Evolutionary conservation across 1,140 invertebrate genomes (phyloP).

Genomic region (Eueides isabella): DNA sequence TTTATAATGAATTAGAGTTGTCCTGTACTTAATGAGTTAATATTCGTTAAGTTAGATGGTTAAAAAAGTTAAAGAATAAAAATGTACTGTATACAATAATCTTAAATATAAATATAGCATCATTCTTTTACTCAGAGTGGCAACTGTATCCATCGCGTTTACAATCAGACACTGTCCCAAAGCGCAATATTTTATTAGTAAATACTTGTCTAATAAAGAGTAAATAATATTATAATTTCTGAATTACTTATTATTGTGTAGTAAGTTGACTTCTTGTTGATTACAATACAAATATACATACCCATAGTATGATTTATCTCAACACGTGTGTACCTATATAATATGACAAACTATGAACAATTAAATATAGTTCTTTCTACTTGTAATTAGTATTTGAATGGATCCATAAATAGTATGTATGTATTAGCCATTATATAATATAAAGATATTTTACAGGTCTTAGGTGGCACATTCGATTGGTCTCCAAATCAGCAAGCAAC

Average conservation of each 20-base stretch:
- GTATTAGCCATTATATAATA: background rate
- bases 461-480: constrained; percentile 81
- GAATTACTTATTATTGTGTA: background rate
- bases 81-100: no score
- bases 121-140: no score
- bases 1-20: no score
- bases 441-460: constrained; percentile 6
- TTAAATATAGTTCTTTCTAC: background rate
- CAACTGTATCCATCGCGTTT: no score
- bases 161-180: no score
- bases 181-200: background rate
- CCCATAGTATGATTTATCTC: background rate
- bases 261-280: background rate
- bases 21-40: no score
- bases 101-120: no score
- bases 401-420: background rate
- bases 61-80: no score
- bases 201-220: background rate
- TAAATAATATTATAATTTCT: background rate
- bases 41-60: no score
- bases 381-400: background rate
- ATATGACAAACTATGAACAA: background rate
- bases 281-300: background rate
- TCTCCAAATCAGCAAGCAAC: constrained; percentile 84
- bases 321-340: background rate